A percentile compares a stretch with the other conserved stretches of the same genome.
These are phyloP conservation scores for Gallinago jamesoni DNA, from an alignment of 2,113 vertebrate genomes.

Conservation along the genomic window DNA sequence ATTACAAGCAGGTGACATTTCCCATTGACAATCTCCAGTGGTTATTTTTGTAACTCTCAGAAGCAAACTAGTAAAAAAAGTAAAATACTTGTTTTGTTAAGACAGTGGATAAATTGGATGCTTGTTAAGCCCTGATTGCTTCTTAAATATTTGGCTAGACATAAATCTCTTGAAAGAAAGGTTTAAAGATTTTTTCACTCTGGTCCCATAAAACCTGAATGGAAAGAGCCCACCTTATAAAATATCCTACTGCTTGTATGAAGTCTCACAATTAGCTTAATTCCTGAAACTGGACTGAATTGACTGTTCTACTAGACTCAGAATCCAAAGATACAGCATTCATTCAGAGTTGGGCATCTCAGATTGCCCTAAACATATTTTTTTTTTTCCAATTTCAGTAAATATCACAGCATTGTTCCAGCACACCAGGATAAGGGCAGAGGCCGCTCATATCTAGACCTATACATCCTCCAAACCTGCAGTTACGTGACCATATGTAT, in stretches of 20 bases:
- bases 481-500: fast-evolving
- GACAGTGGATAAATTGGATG: background rate
- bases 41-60: background rate
- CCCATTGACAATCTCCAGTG: background rate
- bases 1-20: background rate
- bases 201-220: background rate
- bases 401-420: background rate
- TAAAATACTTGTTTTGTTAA: background rate
- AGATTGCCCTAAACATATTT: too few relatives aligned
- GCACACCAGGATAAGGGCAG: background rate
- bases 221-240: background rate
- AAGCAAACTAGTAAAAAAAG: background rate
- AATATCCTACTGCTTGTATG: background rate
- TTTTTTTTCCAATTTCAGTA: too few relatives aligned
- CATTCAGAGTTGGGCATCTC: background rate
- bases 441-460: background rate
- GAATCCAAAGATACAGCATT: background rate
- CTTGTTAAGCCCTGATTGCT: background rate
- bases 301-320: background rate
- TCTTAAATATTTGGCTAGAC: background rate
- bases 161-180: background rate
- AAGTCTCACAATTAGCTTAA: background rate
- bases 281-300: background rate
- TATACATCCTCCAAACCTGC: background rate
- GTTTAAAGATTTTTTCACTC: background rate